A percentile compares a stretch with the other conserved stretches of the same genome.
Conservation (phyloP, 2,888 invertebrate genomes). For the Cylloceria caligata region DNA sequence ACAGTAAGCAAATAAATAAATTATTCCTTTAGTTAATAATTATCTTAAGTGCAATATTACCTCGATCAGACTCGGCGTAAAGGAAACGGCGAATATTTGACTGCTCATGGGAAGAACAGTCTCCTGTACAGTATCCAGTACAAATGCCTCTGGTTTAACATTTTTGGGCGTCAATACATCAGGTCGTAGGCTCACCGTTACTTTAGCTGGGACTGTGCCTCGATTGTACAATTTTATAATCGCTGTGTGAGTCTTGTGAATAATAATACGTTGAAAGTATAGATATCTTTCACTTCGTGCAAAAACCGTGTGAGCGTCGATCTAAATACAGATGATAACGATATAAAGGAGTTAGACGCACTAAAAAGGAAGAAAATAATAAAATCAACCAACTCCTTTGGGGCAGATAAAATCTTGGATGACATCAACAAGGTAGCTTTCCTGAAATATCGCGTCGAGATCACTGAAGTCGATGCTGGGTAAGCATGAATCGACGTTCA, state of each 20-base stretch:
- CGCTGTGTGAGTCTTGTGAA: constrained; percentile 79
- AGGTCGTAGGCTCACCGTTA: constrained; percentile 70
- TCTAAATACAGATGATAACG: constrained; percentile 73
- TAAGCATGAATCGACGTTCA: constrained; percentile 86
- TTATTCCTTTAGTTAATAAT: too few species aligned
- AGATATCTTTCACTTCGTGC: constrained; percentile 80
- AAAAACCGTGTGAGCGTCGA: constrained; percentile 81
- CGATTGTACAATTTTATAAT: constrained; percentile 83
- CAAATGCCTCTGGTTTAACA: constrained; percentile 76
- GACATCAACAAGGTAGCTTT: constrained; percentile 87
- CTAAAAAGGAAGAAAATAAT: background rate
- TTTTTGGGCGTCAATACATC: constrained; percentile 73
- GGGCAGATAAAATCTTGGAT: constrained; percentile 86
- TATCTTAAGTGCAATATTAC: constrained; percentile 73
- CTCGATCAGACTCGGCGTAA: constrained; percentile 83
- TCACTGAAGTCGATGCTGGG: constrained; percentile 87
- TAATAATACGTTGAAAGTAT: constrained; percentile 82
- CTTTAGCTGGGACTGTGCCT: constrained; percentile 81
- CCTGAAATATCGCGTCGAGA: constrained; percentile 87
- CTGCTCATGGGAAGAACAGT: constrained; percentile 81
- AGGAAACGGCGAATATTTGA: constrained; percentile 80
- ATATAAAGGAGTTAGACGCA: background rate
- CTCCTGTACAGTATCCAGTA: constrained; percentile 77
- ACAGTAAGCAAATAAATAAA: too few species aligned
- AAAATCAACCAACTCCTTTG: constrained; percentile 80